Percentiles rank a stretch among this genome's conserved stretches.
phyloP scores from a whole-genome alignment of 2,888 invertebrate species.

The Timandra comae region DNA sequence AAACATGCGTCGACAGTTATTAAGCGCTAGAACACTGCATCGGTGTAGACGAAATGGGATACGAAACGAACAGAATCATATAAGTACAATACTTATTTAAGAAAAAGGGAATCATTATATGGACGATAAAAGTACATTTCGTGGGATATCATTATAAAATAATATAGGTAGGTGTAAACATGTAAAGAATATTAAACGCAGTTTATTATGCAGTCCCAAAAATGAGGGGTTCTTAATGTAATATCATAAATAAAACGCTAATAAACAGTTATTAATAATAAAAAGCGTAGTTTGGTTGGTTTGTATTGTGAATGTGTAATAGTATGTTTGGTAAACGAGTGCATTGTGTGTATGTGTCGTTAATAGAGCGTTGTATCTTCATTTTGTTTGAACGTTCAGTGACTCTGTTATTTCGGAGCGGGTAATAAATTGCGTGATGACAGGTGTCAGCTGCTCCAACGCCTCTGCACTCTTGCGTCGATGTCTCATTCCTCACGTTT shows the following conservation, averaged over 20 bases:
- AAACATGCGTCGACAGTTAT: constrained; percentile 72
- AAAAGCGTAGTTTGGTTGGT: constrained; percentile 26
- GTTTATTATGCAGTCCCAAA: constrained; percentile 21
- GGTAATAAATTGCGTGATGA: constrained; percentile 76
- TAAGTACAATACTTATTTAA: too few relatives aligned
- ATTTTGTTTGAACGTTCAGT: constrained; percentile 72
- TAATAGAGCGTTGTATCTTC: constrained; percentile 72
- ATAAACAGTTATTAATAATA: constrained; percentile 2
- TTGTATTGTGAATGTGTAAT: constrained; percentile 52
- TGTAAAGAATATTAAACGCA: too few relatives aligned
- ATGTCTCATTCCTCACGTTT: constrained; percentile 76
- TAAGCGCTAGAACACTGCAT: constrained; percentile 65
- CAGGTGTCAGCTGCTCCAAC: constrained; percentile 76
- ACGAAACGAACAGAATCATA: too few relatives aligned
- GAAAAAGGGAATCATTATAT: too few relatives aligned
- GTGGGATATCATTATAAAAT: too few relatives aligned
- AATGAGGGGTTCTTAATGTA: constrained; percentile 13
- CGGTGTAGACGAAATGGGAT: constrained; percentile 45
- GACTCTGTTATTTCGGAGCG: constrained; percentile 74
- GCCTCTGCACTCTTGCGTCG: constrained; percentile 77
- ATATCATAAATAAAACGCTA: neutral
- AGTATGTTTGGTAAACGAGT: constrained; percentile 51
- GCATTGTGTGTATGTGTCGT: constrained; percentile 61
- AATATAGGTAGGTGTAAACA: too few relatives aligned
- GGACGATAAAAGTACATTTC: too few relatives aligned